Evolutionary conservation across 2,113 vertebrate genomes (phyloP).

Genomic region (Amphilophus citrinellus): DNA sequence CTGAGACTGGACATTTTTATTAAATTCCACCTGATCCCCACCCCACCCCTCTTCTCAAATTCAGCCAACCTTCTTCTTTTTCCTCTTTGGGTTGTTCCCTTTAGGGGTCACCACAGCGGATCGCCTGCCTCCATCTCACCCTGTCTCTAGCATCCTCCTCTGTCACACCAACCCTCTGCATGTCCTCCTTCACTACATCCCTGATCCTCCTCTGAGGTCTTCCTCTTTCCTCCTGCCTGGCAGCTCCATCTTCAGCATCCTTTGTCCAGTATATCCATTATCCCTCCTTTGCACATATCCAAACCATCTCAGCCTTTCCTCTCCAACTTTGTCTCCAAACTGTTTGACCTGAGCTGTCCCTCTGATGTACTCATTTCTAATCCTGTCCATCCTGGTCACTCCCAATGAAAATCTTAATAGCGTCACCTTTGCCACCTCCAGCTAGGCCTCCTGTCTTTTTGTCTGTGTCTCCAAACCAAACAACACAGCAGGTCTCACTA

Average conservation of each 20-base stretch:
- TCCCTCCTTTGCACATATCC: too few species aligned
- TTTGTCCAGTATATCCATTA: too few species aligned
- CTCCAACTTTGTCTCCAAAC: neutral
- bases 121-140: neutral
- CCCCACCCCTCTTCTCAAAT: too few species aligned
- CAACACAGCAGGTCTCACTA: neutral
- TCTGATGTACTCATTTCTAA: neutral
- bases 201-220: neutral
- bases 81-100: neutral
- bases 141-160: neutral
- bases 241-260: neutral
- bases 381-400: neutral
- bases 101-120: neutral
- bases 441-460: neutral
- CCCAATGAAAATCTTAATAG: neutral
- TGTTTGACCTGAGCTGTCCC: neutral
- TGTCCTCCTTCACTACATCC: neutral
- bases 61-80: neutral
- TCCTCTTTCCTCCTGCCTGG: neutral
- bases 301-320: too few species aligned
- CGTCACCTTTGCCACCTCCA: neutral
- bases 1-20: neutral
- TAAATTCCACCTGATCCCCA: neutral
- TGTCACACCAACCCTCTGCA: neutral
- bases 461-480: too few species aligned